These are phyloP conservation scores for Temnothorax rugatulus DNA, from an alignment of 2,888 invertebrate genomes.

Conservation along the genomic window DNA sequence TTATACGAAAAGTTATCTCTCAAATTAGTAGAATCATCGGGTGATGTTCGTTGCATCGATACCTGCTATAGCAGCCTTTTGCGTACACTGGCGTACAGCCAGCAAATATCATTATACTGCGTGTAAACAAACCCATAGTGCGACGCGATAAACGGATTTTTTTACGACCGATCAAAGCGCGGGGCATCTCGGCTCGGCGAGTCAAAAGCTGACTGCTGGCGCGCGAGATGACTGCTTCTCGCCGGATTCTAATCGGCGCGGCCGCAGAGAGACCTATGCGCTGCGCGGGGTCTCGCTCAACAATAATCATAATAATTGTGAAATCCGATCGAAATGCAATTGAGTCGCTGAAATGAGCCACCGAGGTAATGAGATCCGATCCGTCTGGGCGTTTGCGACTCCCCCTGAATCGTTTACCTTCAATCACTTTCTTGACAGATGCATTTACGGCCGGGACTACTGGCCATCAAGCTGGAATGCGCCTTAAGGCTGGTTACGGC, in stretches of 20 bases:
- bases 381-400: conserved; percentile 54
- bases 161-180: conserved; percentile 62
- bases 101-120: conserved; percentile 71
- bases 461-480: conserved; percentile 82
- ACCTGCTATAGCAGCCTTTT: background rate
- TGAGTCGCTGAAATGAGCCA: conserved; percentile 81
- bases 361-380: conserved; percentile 81
- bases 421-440: conserved; percentile 85
- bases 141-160: conserved; percentile 77
- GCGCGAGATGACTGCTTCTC: conserved; percentile 36
- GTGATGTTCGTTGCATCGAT: background rate
- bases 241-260: conserved; percentile 48
- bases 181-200: conserved; percentile 36
- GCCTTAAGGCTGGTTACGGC: conserved; percentile 79
- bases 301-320: conserved; percentile 81
- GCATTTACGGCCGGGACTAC: conserved; percentile 82
- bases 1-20: background rate
- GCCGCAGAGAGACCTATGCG: background rate
- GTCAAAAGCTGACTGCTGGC: conserved; percentile 63
- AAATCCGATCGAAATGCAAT: conserved; percentile 84
- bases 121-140: conserved; percentile 77
- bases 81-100: conserved; percentile 19
- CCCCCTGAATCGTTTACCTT: conserved; percentile 81
- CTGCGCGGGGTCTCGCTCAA: conserved; percentile 57
- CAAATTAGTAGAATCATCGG: conserved; percentile 5